phyloP scores from a whole-genome alignment of 1,140 invertebrate species.

The Littorina saxatilis region DNA sequence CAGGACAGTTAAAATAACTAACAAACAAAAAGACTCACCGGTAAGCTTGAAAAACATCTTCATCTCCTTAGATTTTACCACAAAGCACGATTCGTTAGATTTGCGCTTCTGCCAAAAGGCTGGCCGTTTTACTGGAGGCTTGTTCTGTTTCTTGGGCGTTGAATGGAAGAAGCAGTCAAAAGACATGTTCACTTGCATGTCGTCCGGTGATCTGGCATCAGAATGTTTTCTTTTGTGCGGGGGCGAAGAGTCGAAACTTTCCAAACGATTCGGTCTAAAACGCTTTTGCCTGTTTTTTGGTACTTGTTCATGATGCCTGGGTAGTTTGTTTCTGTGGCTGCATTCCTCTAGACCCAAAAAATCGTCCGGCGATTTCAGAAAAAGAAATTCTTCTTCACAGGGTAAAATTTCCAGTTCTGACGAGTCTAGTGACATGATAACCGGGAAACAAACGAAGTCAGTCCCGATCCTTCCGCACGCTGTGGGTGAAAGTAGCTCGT shows the following conservation, averaged over 20 bases:
- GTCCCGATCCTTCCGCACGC: not conserved
- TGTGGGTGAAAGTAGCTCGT: not conserved
- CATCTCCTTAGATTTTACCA: slow-evolving; percentile 69
- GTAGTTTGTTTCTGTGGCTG: not conserved
- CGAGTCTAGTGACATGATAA: slow-evolving; percentile 19
- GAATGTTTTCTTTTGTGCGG: slow-evolving; percentile 27
- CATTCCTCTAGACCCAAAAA: not conserved
- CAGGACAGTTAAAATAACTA: too few species aligned
- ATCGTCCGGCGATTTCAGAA: slow-evolving; percentile 16
- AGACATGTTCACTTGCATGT: not conserved
- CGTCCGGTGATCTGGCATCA: not conserved
- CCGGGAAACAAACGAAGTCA: too few species aligned
- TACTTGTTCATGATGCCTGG: not conserved
- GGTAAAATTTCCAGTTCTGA: not conserved
- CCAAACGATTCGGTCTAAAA: not conserved
- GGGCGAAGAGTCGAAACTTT: slow-evolving; percentile 16
- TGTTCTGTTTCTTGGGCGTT: not conserved
- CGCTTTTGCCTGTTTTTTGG: slow-evolving; percentile 3
- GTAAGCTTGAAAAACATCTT: slow-evolving; percentile 64
- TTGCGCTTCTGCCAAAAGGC: slow-evolving; percentile 36
- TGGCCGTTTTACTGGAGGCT: not conserved
- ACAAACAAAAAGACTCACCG: not conserved
- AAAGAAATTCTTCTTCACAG: not conserved
- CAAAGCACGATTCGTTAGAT: slow-evolving; percentile 51
- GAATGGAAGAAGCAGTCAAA: slow-evolving; percentile 25